Percentiles rank a stretch among this genome's conserved stretches.
Evolutionary conservation across 2,888 invertebrate genomes (phyloP).

Genomic region (Hypomecis punctinalis): DNA sequence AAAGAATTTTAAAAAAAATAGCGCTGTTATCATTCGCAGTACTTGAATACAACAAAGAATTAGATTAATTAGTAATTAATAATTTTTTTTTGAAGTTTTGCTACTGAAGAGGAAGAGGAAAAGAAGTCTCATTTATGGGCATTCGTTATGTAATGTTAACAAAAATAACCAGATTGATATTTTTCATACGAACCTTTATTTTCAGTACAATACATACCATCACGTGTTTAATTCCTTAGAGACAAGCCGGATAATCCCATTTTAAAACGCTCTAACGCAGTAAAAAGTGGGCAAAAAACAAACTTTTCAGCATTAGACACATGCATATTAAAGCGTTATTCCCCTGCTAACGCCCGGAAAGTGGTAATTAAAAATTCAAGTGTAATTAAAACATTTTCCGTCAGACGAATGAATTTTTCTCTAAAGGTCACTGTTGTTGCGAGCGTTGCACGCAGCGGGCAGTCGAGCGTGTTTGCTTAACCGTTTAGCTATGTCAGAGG

Average conservation of each 20-base stretch:
- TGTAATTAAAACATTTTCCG: conserved; percentile 22
- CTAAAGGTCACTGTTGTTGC: neutral
- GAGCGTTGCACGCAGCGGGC: neutral
- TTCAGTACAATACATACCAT: neutral
- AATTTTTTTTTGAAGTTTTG: too few relatives aligned
- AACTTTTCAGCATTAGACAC: conserved; percentile 11
- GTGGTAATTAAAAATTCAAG: conserved; percentile 22
- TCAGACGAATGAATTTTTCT: conserved; percentile 12
- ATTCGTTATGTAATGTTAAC: too few relatives aligned
- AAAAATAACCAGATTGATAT: too few relatives aligned
- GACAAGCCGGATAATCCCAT: neutral
- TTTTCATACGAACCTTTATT: too few relatives aligned
- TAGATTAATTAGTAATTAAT: too few relatives aligned
- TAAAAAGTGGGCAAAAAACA: neutral
- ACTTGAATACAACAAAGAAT: too few relatives aligned
- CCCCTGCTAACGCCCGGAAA: conserved; percentile 10
- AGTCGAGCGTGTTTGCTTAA: too few relatives aligned
- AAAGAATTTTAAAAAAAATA: too few relatives aligned
- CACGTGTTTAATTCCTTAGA: neutral
- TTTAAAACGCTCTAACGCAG: neutral
- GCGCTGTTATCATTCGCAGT: too few relatives aligned
- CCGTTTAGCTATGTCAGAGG: too few relatives aligned
- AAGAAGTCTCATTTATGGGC: too few relatives aligned
- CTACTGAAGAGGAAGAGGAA: too few relatives aligned
- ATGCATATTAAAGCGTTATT: conserved; percentile 8